phyloP scores from a whole-genome alignment of 2,888 invertebrate species.

The Sycophila texana region DNA sequence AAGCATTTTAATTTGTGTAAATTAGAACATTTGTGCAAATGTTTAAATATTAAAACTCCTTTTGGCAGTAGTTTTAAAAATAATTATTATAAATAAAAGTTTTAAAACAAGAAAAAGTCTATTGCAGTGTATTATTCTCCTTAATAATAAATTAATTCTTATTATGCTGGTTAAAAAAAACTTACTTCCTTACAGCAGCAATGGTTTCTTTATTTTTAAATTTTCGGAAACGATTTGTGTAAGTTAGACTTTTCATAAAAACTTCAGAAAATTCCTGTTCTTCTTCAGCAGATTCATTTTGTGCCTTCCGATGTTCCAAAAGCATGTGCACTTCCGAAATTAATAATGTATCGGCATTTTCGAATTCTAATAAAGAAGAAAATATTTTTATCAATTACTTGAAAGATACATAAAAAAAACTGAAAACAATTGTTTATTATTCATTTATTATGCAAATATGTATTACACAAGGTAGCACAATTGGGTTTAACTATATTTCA shows the following conservation, averaged over 20 bases:
- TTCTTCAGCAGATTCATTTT: conserved; percentile 98
- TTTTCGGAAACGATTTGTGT: conserved; percentile 96
- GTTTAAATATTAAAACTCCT: no score
- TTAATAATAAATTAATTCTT: conserved; percentile 7
- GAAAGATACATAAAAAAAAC: no score
- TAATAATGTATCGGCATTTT: conserved; percentile 97
- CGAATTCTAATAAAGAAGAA: conserved; percentile 86
- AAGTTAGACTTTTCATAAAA: conserved; percentile 97
- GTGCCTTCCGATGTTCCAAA: conserved; percentile 96
- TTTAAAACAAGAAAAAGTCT: background rate
- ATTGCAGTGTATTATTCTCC: background rate
- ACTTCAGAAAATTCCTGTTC: conserved; percentile 99
- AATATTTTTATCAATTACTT: conserved; percentile 51
- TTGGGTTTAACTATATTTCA: no score
- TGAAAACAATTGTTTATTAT: no score
- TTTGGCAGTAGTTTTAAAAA: conserved; percentile 37
- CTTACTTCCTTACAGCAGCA: conserved; percentile 93
- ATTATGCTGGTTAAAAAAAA: conserved; percentile 8
- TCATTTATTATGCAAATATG: no score
- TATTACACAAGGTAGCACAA: no score
- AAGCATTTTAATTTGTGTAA: no score
- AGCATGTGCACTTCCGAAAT: conserved; percentile 98
- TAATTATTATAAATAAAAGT: background rate
- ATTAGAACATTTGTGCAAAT: no score
- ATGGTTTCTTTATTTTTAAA: conserved; percentile 99